phyloP scores from a whole-genome alignment of 2,797 vertebrate species.

The Gastrophryne carolinensis region DNA sequence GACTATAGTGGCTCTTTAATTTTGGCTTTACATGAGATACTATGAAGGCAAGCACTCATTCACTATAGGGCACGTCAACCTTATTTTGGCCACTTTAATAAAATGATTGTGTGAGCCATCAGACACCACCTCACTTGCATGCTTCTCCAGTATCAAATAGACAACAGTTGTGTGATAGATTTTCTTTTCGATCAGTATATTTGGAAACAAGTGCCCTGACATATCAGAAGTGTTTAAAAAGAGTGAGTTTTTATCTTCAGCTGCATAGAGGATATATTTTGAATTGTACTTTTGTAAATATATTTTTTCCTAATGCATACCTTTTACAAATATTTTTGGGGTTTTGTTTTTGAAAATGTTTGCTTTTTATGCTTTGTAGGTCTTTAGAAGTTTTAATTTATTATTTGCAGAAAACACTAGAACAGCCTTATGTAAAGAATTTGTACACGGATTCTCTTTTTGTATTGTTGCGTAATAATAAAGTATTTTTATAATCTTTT shows the following conservation, averaged over 20 bases:
- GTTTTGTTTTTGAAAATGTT: not conserved
- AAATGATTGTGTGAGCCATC: no score
- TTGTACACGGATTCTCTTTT: constrained; percentile 41
- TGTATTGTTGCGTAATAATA: constrained; percentile 35
- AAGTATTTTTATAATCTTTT: constrained; percentile 51
- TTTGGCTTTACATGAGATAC: no score
- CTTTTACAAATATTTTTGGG: not conserved
- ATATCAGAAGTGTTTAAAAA: not conserved
- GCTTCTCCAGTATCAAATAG: not conserved
- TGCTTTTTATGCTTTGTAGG: constrained; percentile 14
- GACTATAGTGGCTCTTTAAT: no score
- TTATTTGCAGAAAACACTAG: constrained; percentile 50
- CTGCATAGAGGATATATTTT: not conserved
- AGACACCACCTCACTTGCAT: no score
- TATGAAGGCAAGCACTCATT: no score
- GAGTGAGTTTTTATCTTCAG: not conserved
- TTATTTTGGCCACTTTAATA: no score
- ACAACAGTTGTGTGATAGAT: no score
- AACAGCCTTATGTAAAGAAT: constrained; percentile 25
- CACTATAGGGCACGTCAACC: no score
- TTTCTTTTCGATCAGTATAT: not conserved
- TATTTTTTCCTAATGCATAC: not conserved
- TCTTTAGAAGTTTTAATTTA: constrained; percentile 43
- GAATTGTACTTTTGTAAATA: not conserved
- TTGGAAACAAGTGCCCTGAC: not conserved